Base-by-base conservation (phyloP, 2,888 invertebrate genomes). In the Prionchulus punctatus region DNA sequence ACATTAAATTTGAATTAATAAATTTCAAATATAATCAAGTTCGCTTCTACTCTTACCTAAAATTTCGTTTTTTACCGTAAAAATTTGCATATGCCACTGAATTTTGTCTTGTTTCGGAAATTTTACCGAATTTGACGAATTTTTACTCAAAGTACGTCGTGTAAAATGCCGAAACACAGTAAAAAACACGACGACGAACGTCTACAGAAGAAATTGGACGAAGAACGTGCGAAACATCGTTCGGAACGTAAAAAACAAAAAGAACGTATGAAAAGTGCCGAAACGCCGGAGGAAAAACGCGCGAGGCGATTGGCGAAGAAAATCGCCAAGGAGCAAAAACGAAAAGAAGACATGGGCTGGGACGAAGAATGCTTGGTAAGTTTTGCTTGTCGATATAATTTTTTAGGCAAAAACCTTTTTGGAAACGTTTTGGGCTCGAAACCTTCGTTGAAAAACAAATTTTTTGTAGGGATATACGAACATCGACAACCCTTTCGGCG, bases 401-500 rank as follows among this genome's bases (percentile, higher is more conserved):
- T 36, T 36, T 36, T 36, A 36, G 18, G 18, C 36, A 18, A 7
- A 36, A 18, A 36, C 36, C 36, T 18, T 18, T 12, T 36, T 18
- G 12, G 36, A 36, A 36, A 12, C 36, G 36, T 36, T 7, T 36
- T 36, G 36, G n/a, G n/a, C n/a, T n/a, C n/a, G n/a, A n/a, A n/a
- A n/a, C n/a, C n/a, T n/a, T n/a, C n/a, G n/a, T n/a, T n/a, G n/a
- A n/a, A n/a, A n/a, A n/a, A n/a, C n/a, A n/a, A n/a, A n/a, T n/a
- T n/a, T n/a, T n/a, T 36, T 36, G 12, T 49, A 49, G 50, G 50
- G 50, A 49, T 98, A 96, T 69, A 94, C 96, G 0, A 92, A 98
- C 72, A 85, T 86, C 54, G 94, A 98, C 73, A 98, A 98, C 75
- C 98, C 98, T 0, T 98, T 96, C 72, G 96, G 96, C 0, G 98